Evolutionary conservation across 2,113 vertebrate genomes (phyloP).

Genomic region (Hiodon tergisus): DNA sequence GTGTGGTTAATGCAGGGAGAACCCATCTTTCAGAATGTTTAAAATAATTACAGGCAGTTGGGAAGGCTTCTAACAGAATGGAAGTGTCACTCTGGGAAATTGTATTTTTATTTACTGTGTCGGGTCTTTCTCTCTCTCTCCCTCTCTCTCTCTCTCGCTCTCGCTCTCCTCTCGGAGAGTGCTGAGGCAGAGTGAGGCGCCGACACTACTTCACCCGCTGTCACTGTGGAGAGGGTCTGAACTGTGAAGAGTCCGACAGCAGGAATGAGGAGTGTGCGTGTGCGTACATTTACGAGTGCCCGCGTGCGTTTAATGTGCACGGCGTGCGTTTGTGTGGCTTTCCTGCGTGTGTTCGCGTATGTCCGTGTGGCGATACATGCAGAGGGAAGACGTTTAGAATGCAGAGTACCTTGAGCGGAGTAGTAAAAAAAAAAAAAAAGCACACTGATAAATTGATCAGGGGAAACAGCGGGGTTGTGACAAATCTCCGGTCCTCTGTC

Average conservation of each 20-base stretch:
- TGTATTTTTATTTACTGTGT: constrained; percentile 55
- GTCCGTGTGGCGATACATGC: background rate
- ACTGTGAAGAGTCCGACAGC: constrained; percentile 1
- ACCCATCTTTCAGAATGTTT: constrained; percentile 29
- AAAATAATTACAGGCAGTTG: constrained; percentile 45
- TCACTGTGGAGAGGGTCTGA: constrained; percentile 23
- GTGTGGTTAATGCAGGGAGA: constrained; percentile 23
- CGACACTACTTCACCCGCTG: constrained; percentile 29
- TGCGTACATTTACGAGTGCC: background rate
- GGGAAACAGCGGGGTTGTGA: constrained; percentile 28
- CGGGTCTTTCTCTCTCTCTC: constrained; percentile 31
- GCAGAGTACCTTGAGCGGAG: no score
- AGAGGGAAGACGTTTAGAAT: no score
- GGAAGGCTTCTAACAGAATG: constrained; percentile 40
- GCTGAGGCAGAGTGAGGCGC: constrained; percentile 19
- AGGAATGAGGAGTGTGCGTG: background rate
- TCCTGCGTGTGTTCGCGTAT: background rate
- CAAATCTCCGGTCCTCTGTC: constrained; percentile 38
- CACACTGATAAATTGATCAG: constrained; percentile 45
- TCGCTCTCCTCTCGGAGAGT: constrained; percentile 9
- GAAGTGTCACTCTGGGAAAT: constrained; percentile 48
- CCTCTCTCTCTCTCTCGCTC: constrained; percentile 11
- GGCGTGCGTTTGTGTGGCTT: constrained; percentile 7
- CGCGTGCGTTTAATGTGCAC: background rate
- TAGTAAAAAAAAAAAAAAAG: no score